These are phyloP conservation scores for Homarus gammarus DNA, from an alignment of 2,888 invertebrate genomes.

Conservation along the genomic window DNA sequence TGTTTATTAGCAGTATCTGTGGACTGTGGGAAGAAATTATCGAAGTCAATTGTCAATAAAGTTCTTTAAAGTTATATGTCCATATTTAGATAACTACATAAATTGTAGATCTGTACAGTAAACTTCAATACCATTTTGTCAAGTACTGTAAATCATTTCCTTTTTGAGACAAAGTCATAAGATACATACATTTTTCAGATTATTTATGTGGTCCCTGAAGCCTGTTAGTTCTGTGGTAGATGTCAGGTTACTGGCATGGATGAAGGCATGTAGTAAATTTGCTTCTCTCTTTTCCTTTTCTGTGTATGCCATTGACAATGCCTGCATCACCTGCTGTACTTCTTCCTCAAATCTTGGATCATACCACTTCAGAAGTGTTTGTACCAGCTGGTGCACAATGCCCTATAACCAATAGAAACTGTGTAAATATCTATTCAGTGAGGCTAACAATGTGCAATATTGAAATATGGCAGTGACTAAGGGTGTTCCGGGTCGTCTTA, in stretches of 20 bases:
- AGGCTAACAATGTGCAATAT: not conserved
- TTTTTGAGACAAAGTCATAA: not conserved
- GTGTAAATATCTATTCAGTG: not conserved
- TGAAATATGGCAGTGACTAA: too few relatives aligned
- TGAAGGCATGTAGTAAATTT: not conserved
- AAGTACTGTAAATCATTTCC: not conserved
- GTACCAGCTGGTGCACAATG: constrained; percentile 12
- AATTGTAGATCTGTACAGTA: too few relatives aligned
- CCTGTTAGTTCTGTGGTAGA: not conserved
- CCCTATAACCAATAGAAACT: not conserved
- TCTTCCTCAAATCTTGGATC: constrained; percentile 12
- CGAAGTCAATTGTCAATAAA: too few relatives aligned
- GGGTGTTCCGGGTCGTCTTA: too few relatives aligned
- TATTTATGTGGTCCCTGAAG: not conserved
- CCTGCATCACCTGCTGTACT: not conserved
- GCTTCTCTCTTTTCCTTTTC: not conserved
- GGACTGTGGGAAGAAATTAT: not conserved
- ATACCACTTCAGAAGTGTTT: constrained; percentile 3
- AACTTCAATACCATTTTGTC: not conserved
- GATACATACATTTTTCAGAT: constrained; percentile 8
- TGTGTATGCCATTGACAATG: not conserved
- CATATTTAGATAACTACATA: not conserved
- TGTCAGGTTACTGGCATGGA: constrained; percentile 3
- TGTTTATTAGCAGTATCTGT: not conserved
- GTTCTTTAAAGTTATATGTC: not conserved